phyloP scores from a whole-genome alignment of 2,113 vertebrate genomes.

The Panthera leo region DNA sequence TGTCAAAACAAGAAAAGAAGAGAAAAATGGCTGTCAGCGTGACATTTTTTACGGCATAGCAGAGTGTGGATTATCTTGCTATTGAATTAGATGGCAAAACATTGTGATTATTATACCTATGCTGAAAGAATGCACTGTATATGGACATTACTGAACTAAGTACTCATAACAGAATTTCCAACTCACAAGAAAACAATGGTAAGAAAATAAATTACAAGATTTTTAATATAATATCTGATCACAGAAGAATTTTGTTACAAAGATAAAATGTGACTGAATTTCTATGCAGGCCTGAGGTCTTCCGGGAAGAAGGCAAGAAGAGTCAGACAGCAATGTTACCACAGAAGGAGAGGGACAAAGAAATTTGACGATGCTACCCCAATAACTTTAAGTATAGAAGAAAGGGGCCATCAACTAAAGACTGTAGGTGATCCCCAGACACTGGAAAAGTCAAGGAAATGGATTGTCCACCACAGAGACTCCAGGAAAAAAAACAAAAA shows the following conservation, averaged over 20 bases:
- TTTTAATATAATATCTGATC: not conserved
- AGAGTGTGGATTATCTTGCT: not conserved
- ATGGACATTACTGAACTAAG: not conserved
- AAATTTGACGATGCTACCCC: not conserved
- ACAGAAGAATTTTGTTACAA: not conserved
- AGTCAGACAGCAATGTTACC: not conserved
- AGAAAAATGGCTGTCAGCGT: not conserved
- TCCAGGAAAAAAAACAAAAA: not conserved
- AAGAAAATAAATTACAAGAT: not conserved
- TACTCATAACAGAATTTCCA: not conserved
- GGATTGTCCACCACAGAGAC: not conserved
- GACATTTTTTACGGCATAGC: not conserved
- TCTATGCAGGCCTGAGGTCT: not conserved
- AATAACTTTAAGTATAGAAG: not conserved
- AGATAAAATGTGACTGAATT: not conserved
- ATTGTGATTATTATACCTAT: not conserved
- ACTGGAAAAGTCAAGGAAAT: not conserved
- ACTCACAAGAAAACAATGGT: not conserved
- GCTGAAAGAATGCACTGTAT: not conserved
- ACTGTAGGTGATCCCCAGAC: not conserved
- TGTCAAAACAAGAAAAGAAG: not conserved
- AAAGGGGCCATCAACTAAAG: not conserved
- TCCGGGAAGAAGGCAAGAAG: not conserved
- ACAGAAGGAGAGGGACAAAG: not conserved
- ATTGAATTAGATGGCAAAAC: not conserved